Conservation (phyloP, 2,888 invertebrate species). For the Seira ritae region DNA sequence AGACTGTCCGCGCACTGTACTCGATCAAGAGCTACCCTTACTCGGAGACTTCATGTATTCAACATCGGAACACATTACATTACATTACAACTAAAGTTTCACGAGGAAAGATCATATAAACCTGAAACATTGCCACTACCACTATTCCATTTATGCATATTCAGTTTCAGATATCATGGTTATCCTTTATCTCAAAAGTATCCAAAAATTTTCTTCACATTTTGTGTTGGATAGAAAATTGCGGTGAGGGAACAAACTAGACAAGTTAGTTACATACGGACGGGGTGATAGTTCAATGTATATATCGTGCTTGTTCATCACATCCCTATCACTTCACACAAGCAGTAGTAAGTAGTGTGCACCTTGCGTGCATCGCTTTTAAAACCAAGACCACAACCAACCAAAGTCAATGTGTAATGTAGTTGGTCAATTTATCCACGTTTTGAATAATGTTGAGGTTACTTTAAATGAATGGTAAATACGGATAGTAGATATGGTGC, state of each 20-base stretch:
- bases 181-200: neutral
- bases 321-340: neutral
- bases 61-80: neutral
- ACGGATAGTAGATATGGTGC: neutral
- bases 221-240: neutral
- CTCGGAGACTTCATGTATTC: neutral
- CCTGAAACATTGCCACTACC: no score
- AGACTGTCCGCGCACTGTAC: neutral
- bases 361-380: neutral
- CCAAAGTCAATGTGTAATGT: conserved; percentile 11
- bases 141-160: neutral
- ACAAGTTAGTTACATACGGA: no score
- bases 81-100: neutral
- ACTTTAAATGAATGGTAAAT: neutral
- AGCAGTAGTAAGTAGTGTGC: neutral
- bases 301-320: neutral
- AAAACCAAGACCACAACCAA: conserved; percentile 3
- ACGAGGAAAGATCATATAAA: neutral
- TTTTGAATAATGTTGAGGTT: conserved; percentile 13
- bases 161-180: neutral
- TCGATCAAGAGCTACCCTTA: neutral
- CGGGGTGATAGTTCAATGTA: conserved; percentile 8
- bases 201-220: neutral
- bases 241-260: no score
- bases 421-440: conserved; percentile 9